Base-by-base conservation (phyloP, 1,140 invertebrate genomes). In the Euglossa dilemma region DNA sequence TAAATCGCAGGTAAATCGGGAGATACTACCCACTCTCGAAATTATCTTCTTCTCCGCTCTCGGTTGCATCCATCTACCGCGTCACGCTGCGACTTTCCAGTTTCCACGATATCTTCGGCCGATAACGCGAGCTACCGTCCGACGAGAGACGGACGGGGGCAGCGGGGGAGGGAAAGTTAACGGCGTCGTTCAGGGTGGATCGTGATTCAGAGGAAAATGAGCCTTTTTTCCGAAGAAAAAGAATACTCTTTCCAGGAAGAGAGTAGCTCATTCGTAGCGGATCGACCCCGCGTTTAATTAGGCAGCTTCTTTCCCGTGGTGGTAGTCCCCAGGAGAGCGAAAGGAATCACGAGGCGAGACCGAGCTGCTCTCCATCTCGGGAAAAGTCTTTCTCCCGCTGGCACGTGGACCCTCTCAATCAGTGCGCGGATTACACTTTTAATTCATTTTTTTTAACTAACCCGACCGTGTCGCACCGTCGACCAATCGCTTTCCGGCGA, bases 381-480 rank as follows among this genome's bases (percentile, higher is more conserved):
- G 69, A 64, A 59, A 80, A 88, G 74, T 77, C 80, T 66, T 80
- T 66, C 56, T 45, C 72, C 67, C 59, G 54, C 67, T 73, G 70
- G 74, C 63, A 66, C 79, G 72, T 80, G 83, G 85, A 87, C 88
- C 86, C 90, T 90, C 91, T 91, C 91, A 90, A 93, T 93, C 92
- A 91, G 91, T 85, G 75, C 84, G 66, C 82, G 91, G 91, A 92
- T 93, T 91, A 92, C 92, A 90, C 88, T 93, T 93, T 93, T 93
- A 93, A 93, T 93, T 93, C 93, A 93, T 93, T 93, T 93, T 92
- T 90, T 91, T 8, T 85, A 93, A 92, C 89, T 86, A 87, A 90
- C 80, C 90, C 87, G 85, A 90, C 80, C 89, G 80, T 85, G 74
- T 81, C 81, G 66, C 57, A 82, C 76, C 75, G 8, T 87, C 75